A percentile compares a stretch with the other conserved stretches of the same genome.
Evolutionary conservation across 2,113 vertebrate species (phyloP).

Genomic region (sheep (Ovis aries)): ARS-UI_Ramb_v3.0 NC_056059.1:104060501-104061000

Average conservation of each 20-base stretch:
- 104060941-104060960: background rate
- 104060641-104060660: background rate
- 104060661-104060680: fast-evolving
- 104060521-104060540: background rate
- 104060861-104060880: background rate
- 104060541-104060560: background rate
- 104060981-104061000: background rate
- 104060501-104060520: background rate
- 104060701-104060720: fast-evolving
- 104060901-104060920: background rate
- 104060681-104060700: fast-evolving
- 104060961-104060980: background rate
- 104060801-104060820: background rate
- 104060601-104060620: background rate
- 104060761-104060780: background rate
- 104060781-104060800: background rate
- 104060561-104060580: background rate
- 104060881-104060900: background rate
- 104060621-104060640: background rate
- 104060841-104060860: background rate
- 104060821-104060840: background rate
- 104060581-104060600: background rate
- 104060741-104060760: background rate
- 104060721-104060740: fast-evolving
- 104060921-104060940: background rate